phyloP scores from a whole-genome alignment of 2,113 vertebrate species.

The Tringa solitaria region DNA sequence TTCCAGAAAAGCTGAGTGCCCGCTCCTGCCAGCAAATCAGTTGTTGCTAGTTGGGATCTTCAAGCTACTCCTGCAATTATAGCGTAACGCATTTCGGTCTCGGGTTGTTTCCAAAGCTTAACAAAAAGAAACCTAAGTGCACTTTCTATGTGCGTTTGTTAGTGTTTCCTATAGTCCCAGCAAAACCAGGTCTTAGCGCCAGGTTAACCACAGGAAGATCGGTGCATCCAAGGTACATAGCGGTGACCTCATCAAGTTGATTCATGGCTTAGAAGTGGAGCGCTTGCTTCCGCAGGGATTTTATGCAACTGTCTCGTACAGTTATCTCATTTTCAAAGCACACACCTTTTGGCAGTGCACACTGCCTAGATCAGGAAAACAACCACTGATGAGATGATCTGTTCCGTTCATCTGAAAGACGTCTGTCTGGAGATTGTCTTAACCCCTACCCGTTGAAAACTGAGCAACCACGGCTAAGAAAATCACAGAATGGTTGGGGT shows the following conservation, averaged over 20 bases:
- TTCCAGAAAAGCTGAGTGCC: background rate
- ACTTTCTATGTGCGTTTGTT: accelerated
- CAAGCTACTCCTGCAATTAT: background rate
- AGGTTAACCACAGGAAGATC: background rate
- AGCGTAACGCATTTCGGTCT: background rate
- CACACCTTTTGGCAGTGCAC: background rate
- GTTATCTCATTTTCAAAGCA: background rate
- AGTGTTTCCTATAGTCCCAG: accelerated
- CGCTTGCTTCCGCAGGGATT: background rate
- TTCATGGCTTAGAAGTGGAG: background rate
- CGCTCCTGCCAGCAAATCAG: background rate
- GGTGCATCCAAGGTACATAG: background rate
- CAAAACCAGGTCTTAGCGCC: accelerated
- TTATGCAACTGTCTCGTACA: background rate
- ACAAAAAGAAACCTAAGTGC: background rate
- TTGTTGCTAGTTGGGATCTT: background rate
- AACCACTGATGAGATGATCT: accelerated
- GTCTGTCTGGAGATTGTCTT: accelerated
- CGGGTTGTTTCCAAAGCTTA: background rate
- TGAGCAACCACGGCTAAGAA: accelerated
- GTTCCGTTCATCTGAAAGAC: accelerated
- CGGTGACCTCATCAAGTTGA: background rate
- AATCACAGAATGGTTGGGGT: background rate
- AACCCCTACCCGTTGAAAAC: background rate
- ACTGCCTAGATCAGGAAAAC: accelerated